Evolutionary conservation across 2,888 invertebrate genomes (phyloP).

Genomic region (Glyphotaelius pellucidus): DNA sequence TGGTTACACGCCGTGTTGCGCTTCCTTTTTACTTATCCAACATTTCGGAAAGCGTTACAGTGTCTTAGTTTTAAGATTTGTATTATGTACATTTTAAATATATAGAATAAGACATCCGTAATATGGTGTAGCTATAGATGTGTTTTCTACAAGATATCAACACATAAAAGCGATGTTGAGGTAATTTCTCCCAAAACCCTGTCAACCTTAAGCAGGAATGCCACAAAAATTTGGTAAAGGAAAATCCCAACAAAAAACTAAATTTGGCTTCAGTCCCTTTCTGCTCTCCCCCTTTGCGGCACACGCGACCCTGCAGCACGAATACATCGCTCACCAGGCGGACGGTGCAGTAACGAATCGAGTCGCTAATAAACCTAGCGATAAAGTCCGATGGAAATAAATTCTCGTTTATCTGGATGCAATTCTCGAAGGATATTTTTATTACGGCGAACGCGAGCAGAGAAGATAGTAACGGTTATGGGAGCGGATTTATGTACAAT

Average conservation of each 20-base stretch:
- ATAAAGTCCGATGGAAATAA: slow-evolving; percentile 46
- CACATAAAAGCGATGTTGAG: too few relatives aligned
- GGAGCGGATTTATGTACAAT: slow-evolving; percentile 8
- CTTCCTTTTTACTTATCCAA: too few relatives aligned
- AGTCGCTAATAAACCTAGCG: slow-evolving; percentile 31
- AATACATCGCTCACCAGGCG: not conserved
- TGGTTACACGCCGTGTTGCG: too few relatives aligned
- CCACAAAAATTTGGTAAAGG: not conserved
- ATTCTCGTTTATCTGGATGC: slow-evolving; percentile 46
- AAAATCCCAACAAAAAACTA: not conserved
- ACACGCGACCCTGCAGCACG: not conserved
- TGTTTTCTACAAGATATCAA: too few relatives aligned
- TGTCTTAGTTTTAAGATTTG: too few relatives aligned
- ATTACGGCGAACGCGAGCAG: slow-evolving; percentile 3
- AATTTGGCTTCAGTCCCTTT: not conserved
- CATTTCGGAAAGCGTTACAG: too few relatives aligned
- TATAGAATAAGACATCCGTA: too few relatives aligned
- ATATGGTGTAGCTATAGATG: too few relatives aligned
- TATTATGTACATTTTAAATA: too few relatives aligned
- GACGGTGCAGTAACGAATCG: slow-evolving; percentile 18
- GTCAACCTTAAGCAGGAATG: too few relatives aligned
- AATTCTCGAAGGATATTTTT: slow-evolving; percentile 36
- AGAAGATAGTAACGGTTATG: slow-evolving; percentile 22
- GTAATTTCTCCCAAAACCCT: too few relatives aligned
- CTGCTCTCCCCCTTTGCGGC: not conserved